Evolutionary conservation across 2,113 vertebrate species (phyloP), one percentile per base, ranked within the genome.

Genomic region (Chamaetylas fuelleborni): DNA sequence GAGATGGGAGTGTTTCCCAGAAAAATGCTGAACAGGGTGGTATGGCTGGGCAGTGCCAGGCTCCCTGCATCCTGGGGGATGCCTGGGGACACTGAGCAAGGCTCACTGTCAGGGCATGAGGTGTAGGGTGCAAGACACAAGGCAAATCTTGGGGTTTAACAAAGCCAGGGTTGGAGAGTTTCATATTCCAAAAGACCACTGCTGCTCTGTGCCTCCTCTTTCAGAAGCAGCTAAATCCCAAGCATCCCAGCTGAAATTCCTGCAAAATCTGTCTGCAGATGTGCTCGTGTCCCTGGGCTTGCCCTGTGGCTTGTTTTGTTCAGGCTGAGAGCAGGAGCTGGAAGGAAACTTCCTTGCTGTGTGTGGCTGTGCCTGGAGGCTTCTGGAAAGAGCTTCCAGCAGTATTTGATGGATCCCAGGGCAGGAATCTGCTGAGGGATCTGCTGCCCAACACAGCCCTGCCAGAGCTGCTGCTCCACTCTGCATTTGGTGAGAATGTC

Each of bases 31-130:
- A 40, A 7, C 36, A n/a, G 51, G 0, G 0, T 71, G 62, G 40
- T 26, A 62, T 57, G 56, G 62, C 79, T 92, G 82, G 38, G 80
- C 62, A 73, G 31, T 33, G 70, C 56, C 50, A 66, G 60, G 71
- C 50, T 76, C 83, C 34, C 67, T 48, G 64, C 16, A 6, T 19
- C 54, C 4, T 23, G 57, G 40, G 4, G 3, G 1, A 7, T 58
- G 45, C 23, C 22, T 88, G 36, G 2, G 8, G 8, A 4, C 14
- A 5, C 47, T 5, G 0, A 24, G 25, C 0, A 0, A 53, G 45
- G 40, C 47, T 36, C 19, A 3, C 36, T 69, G 48, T 12, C 58
- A 25, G 20, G 28, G 12, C 2, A 0, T 6, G 60, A 66, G 57
- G 24, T 88, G 51, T 5, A 34, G 57, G 48, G 9, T 64, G 40